Percentiles rank a stretch among this genome's conserved stretches.
Conservation (phyloP, 2,888 invertebrate species). For the Parapristionchus giblindavisi region DNA sequence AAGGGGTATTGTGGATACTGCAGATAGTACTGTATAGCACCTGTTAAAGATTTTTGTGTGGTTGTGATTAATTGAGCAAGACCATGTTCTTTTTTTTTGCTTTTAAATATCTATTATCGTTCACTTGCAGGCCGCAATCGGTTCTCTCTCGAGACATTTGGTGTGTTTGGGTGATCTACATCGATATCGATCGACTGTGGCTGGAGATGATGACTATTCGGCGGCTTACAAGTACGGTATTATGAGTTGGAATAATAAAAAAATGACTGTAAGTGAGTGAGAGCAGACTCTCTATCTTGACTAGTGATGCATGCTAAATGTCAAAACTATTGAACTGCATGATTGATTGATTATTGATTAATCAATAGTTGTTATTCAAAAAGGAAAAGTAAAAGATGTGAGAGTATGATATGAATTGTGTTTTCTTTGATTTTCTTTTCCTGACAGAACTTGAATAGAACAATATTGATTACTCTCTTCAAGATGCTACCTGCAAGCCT, state of each 20-base stretch:
- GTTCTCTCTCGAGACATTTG: conserved; percentile 85
- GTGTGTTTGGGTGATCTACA: conserved; percentile 91
- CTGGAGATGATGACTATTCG: conserved; percentile 80
- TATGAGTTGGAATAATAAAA: too few species aligned
- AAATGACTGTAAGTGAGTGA: too few species aligned
- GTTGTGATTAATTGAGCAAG: too few species aligned
- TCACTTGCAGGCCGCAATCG: conserved; percentile 45
- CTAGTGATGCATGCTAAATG: too few species aligned
- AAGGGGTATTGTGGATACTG: neutral
- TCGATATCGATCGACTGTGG: conserved; percentile 83
- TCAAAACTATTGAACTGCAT: too few species aligned
- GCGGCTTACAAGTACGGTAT: conserved; percentile 46
- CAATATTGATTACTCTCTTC: conserved; percentile 35
- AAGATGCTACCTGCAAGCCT: conserved; percentile 88
- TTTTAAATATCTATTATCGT: neutral
- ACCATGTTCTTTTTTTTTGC: neutral
- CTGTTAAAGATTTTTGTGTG: neutral
- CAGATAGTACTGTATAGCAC: neutral
- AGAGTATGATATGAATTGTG: too few species aligned
- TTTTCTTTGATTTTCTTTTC: neutral
- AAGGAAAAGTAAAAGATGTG: too few species aligned
- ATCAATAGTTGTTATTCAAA: too few species aligned
- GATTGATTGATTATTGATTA: too few species aligned
- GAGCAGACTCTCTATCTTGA: too few species aligned
- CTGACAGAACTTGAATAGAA: neutral